Percentiles rank a stretch among this genome's conserved stretches.
Conservation (phyloP, 1,140 invertebrate genomes). For the Propsilocerus akamusi region DNA sequence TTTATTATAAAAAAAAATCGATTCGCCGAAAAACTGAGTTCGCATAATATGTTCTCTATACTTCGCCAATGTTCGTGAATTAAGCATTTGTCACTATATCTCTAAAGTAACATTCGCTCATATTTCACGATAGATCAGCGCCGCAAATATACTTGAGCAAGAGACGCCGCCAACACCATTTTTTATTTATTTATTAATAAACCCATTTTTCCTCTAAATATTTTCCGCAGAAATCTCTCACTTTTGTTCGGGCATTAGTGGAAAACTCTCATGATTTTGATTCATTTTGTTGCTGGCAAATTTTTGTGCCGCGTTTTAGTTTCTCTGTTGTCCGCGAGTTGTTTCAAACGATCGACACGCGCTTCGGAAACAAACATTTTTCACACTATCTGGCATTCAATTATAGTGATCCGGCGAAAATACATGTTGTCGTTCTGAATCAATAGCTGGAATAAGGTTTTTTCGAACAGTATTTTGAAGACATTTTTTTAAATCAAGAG, state of each 20-base stretch:
- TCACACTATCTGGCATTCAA: not conserved
- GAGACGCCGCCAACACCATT: not conserved
- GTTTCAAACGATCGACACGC: not conserved
- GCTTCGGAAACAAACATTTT: not conserved
- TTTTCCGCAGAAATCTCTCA: not conserved
- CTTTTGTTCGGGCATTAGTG: too few species aligned
- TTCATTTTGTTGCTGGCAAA: too few species aligned
- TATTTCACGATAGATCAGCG: too few species aligned
- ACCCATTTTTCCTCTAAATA: not conserved
- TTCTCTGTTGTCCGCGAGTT: not conserved
- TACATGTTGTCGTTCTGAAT: not conserved
- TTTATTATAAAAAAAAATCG: not conserved
- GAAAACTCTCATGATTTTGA: too few species aligned
- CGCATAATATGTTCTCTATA: too few species aligned
- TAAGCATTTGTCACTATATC: too few species aligned
- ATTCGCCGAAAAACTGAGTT: too few species aligned
- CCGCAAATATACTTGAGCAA: too few species aligned
- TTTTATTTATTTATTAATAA: not conserved
- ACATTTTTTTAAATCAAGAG: not conserved
- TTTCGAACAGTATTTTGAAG: not conserved
- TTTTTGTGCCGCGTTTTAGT: not conserved
- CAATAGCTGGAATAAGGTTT: not conserved
- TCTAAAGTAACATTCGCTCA: too few species aligned
- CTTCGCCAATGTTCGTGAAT: too few species aligned
- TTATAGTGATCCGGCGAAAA: not conserved